These are phyloP conservation scores for Phoenicopterus ruber DNA, from an alignment of 2,113 vertebrate genomes.

Conservation along the genomic window DNA sequence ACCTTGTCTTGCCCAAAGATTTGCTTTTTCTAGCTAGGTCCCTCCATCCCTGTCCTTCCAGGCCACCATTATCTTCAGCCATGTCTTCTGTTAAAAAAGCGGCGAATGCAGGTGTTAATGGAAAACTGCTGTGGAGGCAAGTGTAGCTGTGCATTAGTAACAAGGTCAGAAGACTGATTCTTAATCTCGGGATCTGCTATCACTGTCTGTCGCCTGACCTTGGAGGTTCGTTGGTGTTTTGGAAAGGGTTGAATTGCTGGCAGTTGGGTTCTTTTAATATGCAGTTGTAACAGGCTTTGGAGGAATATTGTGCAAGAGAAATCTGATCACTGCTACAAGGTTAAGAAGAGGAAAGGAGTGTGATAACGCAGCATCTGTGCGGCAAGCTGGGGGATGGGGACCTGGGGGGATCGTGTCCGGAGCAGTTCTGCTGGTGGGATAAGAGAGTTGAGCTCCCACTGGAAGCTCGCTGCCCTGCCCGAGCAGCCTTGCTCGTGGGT, in stretches of 20 bases:
- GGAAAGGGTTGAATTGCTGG: not conserved
- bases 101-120: not conserved
- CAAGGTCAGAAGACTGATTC: constrained; percentile 12
- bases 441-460: not conserved
- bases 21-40: not conserved
- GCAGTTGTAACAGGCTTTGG: not conserved
- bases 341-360: not conserved
- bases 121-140: not conserved
- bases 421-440: rapidly evolving
- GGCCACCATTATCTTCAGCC: not conserved
- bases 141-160: not conserved
- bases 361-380: not conserved
- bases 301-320: constrained; percentile 3
- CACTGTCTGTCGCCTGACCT: not conserved
- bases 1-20: not conserved
- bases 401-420: rapidly evolving
- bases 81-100: not conserved
- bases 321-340: not conserved
- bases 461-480: not conserved
- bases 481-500: not conserved
- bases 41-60: not conserved
- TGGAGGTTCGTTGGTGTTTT: not conserved
- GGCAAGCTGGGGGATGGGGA: not conserved
- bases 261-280: not conserved
- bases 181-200: not conserved